Evolutionary conservation across 37 sponge, comb jelly and placozoan species (phyloP).

Genomic region (Agelas oroides): DNA sequence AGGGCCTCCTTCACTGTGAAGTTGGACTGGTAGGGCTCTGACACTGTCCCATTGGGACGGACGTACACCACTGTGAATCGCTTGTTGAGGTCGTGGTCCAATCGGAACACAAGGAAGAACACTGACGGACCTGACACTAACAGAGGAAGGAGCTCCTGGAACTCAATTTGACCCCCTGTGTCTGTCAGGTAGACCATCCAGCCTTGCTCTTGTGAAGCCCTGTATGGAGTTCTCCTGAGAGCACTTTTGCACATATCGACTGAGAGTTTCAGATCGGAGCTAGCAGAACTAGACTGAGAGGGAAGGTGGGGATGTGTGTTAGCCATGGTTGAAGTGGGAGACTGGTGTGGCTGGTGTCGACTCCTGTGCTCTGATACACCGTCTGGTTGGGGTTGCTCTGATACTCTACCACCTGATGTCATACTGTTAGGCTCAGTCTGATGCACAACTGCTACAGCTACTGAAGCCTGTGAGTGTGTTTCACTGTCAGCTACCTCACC

Average conservation of each 20-base stretch:
- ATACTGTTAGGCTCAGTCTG: not conserved
- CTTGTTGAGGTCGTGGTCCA: slow-evolving; percentile 16
- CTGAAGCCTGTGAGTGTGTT: no score
- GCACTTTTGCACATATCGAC: no score
- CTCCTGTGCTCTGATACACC: not conserved
- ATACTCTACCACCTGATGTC: not conserved
- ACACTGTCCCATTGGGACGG: not conserved
- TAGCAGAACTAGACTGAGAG: no score
- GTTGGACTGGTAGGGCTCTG: slow-evolving; percentile 1
- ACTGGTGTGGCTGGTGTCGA: not conserved
- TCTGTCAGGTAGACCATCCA: slow-evolving; percentile 9
- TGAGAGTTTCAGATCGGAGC: no score
- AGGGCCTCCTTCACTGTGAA: slow-evolving; percentile 17
- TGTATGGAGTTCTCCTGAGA: no score
- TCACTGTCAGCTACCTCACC: not conserved
- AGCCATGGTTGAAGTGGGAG: no score
- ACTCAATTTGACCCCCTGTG: slow-evolving; percentile 18
- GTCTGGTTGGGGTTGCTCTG: no score
- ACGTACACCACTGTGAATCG: not conserved
- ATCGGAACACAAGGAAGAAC: slow-evolving; percentile 10
- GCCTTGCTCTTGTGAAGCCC: not conserved
- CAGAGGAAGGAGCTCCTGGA: slow-evolving; percentile 17
- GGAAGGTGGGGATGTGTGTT: no score
- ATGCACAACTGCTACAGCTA: no score
- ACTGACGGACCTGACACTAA: slow-evolving; percentile 21